Evolutionary conservation across 2,888 invertebrate species (phyloP).

Genomic region (Keiferia lycopersicella): DNA sequence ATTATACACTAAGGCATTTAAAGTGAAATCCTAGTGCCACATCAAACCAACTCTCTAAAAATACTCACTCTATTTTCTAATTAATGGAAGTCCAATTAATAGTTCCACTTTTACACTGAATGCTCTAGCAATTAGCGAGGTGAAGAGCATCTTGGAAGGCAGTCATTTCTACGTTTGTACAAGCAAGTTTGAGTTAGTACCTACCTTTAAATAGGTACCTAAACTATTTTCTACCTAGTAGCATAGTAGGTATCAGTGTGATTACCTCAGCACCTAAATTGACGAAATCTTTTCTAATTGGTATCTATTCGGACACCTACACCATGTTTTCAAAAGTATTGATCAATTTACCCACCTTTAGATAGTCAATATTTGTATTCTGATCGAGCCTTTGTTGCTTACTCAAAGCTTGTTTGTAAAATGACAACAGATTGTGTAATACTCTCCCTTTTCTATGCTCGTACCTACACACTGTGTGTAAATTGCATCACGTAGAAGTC

Average conservation of each 20-base stretch:
- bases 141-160: background rate
- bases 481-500: constrained; percentile 33
- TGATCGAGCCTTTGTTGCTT: too few relatives aligned
- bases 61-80: background rate
- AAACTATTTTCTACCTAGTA: too few relatives aligned
- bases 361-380: too few relatives aligned
- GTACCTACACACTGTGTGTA: constrained; percentile 22
- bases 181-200: constrained; percentile 5
- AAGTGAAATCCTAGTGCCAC: constrained; percentile 4
- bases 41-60: background rate
- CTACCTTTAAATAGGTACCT: too few relatives aligned
- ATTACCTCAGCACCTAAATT: too few relatives aligned
- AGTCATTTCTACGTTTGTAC: constrained; percentile 23
- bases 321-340: too few relatives aligned
- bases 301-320: too few relatives aligned
- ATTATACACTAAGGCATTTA: background rate
- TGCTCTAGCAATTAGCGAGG: constrained; percentile 3
- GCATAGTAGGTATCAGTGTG: too few relatives aligned
- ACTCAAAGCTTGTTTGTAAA: too few relatives aligned
- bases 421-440: background rate
- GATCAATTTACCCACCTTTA: too few relatives aligned
- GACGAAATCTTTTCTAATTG: too few relatives aligned
- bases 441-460: too few relatives aligned
- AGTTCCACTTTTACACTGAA: constrained; percentile 9
- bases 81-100: constrained; percentile 6